Base-by-base conservation (phyloP, 2,113 vertebrate genomes). In the Psilopogon haemacephalus region DNA sequence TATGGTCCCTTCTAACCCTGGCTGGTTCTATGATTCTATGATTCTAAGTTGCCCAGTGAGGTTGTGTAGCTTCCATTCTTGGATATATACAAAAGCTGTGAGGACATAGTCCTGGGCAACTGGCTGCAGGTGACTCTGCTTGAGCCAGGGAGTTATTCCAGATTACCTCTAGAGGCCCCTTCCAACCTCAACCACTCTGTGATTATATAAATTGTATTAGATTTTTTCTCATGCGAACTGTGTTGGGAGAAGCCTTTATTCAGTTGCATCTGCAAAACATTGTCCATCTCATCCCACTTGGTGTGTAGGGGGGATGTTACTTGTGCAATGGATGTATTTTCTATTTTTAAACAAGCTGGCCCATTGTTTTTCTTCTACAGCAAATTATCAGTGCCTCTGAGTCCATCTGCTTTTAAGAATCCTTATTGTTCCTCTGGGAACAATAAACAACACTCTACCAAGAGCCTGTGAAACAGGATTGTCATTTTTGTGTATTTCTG, bases 381-480 rank as follows among this genome's bases (percentile, higher is more conserved):
- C 75, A 91, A 92, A 85, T 88, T 86, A 91, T 72, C 64, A 52
- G 82, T 85, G 68, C 1, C 1, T 94, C 55, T 93, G 83, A 91
- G 48, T 44, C 78, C 91, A 94, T 95, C 93, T 93, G 94, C 95
- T 96, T 94, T 92, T 77, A 86, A 88, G 94, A 91, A 88, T 87
- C 64, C 72, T 92, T 95, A 92, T 84, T 95, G 91, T 91, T 92
- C 87, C 95, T 83, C 54, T 0, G 56, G 89, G 94, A 91, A 87
- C 82, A 92, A 77, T 95, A 95, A 96, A 94, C 81, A 94, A 82
- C 46, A 44, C 77, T 64, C 82, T 74, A 94, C 82, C 94, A 94
- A 96, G 37, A 84, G 54, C 24, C 71, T 6, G 16, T 71, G 91
- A 85, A 92, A 79, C 52, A 40, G 42, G 71, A 67, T 73, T 91